Evolutionary conservation across 1,140 invertebrate genomes (phyloP).

Genomic region (Hyposmocoma kahamanoa): DNA sequence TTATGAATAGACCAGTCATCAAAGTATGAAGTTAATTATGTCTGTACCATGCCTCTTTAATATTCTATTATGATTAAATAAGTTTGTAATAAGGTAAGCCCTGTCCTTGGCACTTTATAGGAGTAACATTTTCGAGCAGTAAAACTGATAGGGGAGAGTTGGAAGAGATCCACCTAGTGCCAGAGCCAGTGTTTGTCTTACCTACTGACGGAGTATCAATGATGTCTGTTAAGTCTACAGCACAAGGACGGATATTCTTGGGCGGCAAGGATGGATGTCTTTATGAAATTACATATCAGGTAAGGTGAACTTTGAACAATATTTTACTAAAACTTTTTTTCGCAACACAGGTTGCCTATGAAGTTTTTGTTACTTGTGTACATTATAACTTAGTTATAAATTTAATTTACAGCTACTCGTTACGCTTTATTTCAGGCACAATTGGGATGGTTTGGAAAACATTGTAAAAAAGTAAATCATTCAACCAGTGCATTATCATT

Average conservation of each 20-base stretch:
- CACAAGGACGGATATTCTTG: conserved; percentile 93
- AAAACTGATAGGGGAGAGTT: conserved; percentile 59
- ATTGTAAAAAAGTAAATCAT: conserved; percentile 96
- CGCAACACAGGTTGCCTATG: not conserved
- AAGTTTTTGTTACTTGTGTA: conserved; percentile 16
- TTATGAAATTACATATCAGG: conserved; percentile 97
- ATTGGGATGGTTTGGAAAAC: conserved; percentile 94
- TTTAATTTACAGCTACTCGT: too few relatives aligned
- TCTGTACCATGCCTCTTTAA: too few relatives aligned
- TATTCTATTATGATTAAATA: too few relatives aligned
- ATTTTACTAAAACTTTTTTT: not conserved
- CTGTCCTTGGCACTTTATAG: too few relatives aligned
- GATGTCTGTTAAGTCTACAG: conserved; percentile 86
- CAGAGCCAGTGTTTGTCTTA: conserved; percentile 94
- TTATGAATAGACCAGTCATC: too few relatives aligned
- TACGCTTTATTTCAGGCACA: conserved; percentile 76
- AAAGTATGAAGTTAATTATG: too few relatives aligned
- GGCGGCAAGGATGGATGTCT: conserved; percentile 95
- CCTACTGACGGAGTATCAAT: conserved; percentile 94
- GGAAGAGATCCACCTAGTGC: conserved; percentile 93
- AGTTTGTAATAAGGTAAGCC: too few relatives aligned
- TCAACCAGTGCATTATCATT: conserved; percentile 91
- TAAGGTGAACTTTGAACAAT: conserved; percentile 37
- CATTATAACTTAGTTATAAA: too few relatives aligned
- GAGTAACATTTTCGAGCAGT: conserved; percentile 69